Evolutionary conservation across 2,797 vertebrate genomes (phyloP).

Genomic region (Vireo griseus): DNA sequence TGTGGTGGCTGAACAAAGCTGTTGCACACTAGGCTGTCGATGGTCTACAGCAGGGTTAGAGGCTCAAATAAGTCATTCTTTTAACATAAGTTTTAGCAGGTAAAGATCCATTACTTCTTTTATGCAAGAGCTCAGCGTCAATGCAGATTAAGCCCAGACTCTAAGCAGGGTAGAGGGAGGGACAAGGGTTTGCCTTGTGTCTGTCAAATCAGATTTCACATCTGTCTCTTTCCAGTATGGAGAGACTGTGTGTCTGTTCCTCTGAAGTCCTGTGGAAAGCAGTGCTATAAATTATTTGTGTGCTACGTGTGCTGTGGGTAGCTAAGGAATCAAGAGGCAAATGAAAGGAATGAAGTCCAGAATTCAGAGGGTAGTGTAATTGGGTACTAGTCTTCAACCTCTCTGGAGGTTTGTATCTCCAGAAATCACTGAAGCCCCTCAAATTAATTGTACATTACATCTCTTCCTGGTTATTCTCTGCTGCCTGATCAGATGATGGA

Average conservation of each 20-base stretch:
- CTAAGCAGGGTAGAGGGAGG: not conserved
- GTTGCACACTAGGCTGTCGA: not conserved
- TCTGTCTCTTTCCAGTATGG: not conserved
- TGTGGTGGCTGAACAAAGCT: not conserved
- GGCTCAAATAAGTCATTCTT: not conserved
- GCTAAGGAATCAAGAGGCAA: conserved; percentile 19
- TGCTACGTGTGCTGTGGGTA: not conserved
- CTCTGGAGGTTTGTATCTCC: not conserved
- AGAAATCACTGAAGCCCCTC: not conserved
- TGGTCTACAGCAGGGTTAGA: not conserved
- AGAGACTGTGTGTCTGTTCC: not conserved
- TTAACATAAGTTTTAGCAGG: not conserved
- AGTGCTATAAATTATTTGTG: not conserved
- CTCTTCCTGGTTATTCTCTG: not conserved
- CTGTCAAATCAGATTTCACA: not conserved
- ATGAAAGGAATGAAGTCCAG: not conserved
- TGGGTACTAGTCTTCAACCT: not conserved
- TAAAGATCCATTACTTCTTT: not conserved
- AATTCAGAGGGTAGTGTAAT: not conserved
- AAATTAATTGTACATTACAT: not conserved
- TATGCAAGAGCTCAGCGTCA: not conserved
- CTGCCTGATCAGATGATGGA: not conserved
- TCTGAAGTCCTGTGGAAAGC: conserved; percentile 42
- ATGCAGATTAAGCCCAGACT: not conserved
- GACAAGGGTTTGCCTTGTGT: not conserved